phyloP scores from a whole-genome alignment of 1,140 invertebrate genomes.

The Drosophila ercepeae region DNA sequence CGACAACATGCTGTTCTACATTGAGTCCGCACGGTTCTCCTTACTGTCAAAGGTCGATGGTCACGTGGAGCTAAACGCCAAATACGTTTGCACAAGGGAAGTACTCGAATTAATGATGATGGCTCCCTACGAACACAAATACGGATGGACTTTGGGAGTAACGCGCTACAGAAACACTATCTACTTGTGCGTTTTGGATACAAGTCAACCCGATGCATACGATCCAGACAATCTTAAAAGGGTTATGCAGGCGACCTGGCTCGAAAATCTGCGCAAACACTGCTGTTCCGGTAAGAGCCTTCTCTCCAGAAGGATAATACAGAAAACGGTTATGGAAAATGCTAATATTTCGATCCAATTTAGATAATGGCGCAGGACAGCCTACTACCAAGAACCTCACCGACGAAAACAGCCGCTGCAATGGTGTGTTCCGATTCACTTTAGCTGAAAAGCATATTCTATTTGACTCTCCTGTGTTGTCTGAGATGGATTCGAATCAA shows the following conservation, averaged over 20 bases:
- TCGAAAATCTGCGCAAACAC: slow-evolving; percentile 27
- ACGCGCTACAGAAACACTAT: slow-evolving; percentile 48
- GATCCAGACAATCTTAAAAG: slow-evolving; percentile 1
- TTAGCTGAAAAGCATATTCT: slow-evolving; percentile 9
- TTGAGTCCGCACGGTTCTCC: background rate
- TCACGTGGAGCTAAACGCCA: slow-evolving; percentile 2
- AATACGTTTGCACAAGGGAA: slow-evolving; percentile 52
- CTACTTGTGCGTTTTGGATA: slow-evolving; percentile 40
- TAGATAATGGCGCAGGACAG: slow-evolving; percentile 2
- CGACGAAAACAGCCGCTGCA: slow-evolving; percentile 6
- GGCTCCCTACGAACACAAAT: slow-evolving; percentile 44
- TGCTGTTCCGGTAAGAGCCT: slow-evolving; percentile 16
- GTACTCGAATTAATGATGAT: slow-evolving; percentile 56
- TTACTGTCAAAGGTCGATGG: background rate
- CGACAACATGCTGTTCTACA: slow-evolving; percentile 47
- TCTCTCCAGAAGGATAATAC: no score
- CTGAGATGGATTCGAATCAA: background rate
- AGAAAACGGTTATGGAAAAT: no score
- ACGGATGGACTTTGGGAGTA: slow-evolving; percentile 43
- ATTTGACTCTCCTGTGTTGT: slow-evolving; percentile 54
- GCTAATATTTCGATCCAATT: background rate
- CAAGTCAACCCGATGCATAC: background rate
- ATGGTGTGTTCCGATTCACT: slow-evolving; percentile 29
- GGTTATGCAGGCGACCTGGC: slow-evolving; percentile 4
- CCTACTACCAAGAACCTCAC: background rate